A percentile compares a stretch with the other conserved stretches of the same genome.
Conservation (phyloP, 2,888 invertebrate species). For the Drosophila anomalata region DNA sequence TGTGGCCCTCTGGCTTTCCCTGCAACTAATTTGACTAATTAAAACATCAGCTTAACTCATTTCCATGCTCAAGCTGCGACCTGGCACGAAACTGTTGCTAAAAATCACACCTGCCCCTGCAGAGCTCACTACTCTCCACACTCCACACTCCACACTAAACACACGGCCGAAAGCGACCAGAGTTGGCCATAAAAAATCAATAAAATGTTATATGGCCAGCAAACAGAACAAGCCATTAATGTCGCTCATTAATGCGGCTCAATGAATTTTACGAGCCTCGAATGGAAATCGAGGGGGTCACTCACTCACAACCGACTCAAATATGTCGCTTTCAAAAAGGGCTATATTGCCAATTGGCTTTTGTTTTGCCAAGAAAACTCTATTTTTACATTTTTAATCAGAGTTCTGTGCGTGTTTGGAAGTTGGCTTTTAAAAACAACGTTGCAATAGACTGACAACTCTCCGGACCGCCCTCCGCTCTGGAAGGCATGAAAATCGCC, state of each 20-base stretch:
- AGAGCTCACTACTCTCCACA: neutral
- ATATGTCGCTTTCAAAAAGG: conserved; percentile 58
- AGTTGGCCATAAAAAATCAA: conserved; percentile 60
- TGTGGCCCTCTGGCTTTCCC: conserved; percentile 14
- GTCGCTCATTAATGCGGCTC: conserved; percentile 79
- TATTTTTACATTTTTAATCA: conserved; percentile 1
- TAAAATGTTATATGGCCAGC: conserved; percentile 59
- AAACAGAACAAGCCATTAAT: conserved; percentile 72
- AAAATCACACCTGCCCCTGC: conserved; percentile 70
- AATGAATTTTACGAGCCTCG: conserved; percentile 76
- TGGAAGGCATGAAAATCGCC: conserved; percentile 81
- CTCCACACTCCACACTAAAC: no score
- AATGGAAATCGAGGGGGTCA: conserved; percentile 14
- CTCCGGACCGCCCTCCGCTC: neutral
- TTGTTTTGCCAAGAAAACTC: conserved; percentile 33
- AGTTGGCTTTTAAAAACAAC: conserved; percentile 13
- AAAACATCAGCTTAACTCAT: conserved; percentile 72
- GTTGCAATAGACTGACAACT: conserved; percentile 39
- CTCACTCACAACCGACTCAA: conserved; percentile 12
- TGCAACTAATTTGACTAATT: conserved; percentile 67
- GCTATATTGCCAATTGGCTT: conserved; percentile 53
- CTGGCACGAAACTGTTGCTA: conserved; percentile 74
- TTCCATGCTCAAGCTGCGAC: conserved; percentile 50
- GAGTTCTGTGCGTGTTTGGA: conserved; percentile 16
- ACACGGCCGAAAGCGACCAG: conserved; percentile 4